phyloP scores from a whole-genome alignment of 2,113 vertebrate species.

The Pteronura brasiliensis region DNA sequence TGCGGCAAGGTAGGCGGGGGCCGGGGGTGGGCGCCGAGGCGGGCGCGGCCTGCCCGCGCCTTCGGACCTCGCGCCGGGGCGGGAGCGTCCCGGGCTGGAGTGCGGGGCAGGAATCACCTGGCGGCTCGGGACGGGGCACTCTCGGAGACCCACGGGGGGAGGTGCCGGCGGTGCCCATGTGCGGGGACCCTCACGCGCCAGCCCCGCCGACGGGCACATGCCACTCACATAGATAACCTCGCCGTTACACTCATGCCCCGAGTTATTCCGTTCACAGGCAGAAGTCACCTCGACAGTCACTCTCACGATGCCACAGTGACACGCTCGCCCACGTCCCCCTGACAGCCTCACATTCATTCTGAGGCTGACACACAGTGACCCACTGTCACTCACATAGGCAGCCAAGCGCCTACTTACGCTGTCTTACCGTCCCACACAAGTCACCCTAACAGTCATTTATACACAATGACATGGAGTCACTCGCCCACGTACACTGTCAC shows the following conservation, averaged over 20 bases:
- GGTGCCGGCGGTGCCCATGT: background rate
- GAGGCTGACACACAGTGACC: background rate
- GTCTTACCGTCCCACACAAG: conserved; percentile 6
- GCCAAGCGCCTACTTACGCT: background rate
- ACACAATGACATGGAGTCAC: background rate
- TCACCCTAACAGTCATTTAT: background rate
- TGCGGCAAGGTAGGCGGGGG: conserved; percentile 93
- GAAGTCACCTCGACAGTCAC: conserved; percentile 56
- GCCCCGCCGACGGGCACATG: conserved; percentile 57
- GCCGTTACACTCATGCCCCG: background rate
- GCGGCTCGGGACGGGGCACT: background rate
- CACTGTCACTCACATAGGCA: background rate
- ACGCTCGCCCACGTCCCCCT: background rate
- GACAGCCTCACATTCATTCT: background rate
- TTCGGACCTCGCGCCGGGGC: background rate
- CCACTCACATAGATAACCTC: background rate
- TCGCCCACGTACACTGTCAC: background rate
- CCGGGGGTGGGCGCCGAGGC: background rate
- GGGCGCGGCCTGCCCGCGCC: conserved; percentile 25
- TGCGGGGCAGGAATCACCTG: background rate
- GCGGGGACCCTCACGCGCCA: background rate
- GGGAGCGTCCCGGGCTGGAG: conserved; percentile 7
- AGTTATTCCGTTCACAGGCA: background rate
- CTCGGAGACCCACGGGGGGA: background rate
- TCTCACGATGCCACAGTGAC: conserved; percentile 31